Base-by-base conservation (phyloP, 1,140 invertebrate genomes). In the Pseudomyrmex concolor region DNA sequence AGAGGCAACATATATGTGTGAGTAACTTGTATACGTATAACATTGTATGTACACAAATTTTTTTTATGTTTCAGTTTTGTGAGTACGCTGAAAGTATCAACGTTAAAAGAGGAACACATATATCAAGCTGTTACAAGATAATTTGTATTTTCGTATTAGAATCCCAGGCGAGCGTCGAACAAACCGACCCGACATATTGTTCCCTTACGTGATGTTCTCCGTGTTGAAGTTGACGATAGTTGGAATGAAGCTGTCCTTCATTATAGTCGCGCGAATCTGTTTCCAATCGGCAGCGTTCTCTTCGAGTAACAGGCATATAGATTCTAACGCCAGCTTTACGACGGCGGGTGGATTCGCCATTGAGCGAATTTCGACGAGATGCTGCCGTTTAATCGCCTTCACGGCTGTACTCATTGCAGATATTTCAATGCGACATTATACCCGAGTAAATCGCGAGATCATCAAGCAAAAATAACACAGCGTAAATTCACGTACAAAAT, bases 221-320 rank as follows among this genome's bases (percentile, higher is more conserved):
- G 98, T 99, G 93, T 97, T 96, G 96, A 99, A 99, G 95, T 99
- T 99, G 94, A 99, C 97, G 94, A 99, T 99, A 82, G 98, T 98
- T 45, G 97, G 97, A 94, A 99, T 99, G 95, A 99, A 99, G 95
- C 99, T 99, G 93, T 99, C 99, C 94, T 98, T 97, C 96, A 99
- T 98, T 87, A 99, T 97, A 85, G 99, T 96, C 59, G 97, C 96
- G 68, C 98, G 96, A 94, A 99, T 98, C 72, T 97, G 96, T 94
- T 98, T 99, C 99, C 99, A 99, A 89, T 99, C 98, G 89, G 96
- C 96, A 50, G 97, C 97, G 85, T 96, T 97, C 93, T 99, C 98
- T 62, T 97, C 97, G 72, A 99, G 96, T 87, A 99, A 95, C 68
- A 98, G 96, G 95, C 98, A 99, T 89, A 99, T 98, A 34, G 98